Conservation (phyloP, 2,113 vertebrate species). For the Gracilinanus agilis region DNA sequence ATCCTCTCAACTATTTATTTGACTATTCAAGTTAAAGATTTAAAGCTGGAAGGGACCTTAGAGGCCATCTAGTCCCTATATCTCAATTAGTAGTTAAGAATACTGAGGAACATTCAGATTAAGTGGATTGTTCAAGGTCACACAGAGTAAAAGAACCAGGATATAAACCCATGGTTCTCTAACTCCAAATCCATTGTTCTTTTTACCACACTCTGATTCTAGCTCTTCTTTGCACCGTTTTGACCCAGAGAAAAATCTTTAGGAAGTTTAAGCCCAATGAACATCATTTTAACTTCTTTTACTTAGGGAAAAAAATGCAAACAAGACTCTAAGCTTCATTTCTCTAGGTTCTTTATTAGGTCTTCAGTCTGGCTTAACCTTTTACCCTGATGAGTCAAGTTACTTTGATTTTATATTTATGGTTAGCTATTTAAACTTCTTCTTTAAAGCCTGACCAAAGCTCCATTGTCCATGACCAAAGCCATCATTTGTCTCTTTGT, state of each 20-base stretch:
- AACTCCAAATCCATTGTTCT: neutral
- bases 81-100: neutral
- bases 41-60: neutral
- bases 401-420: slow-evolving; percentile 77
- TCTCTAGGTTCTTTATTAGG: neutral
- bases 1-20: neutral
- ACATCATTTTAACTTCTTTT: neutral
- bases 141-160: neutral
- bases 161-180: neutral
- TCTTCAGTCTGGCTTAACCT: neutral
- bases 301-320: neutral
- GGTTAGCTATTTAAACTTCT: slow-evolving; percentile 69
- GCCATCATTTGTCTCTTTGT: slow-evolving; percentile 69
- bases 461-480: slow-evolving; percentile 75
- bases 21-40: neutral
- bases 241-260: neutral
- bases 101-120: neutral
- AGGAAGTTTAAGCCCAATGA: neutral
- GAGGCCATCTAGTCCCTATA: neutral
- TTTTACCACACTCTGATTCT: neutral
- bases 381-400: slow-evolving; percentile 35
- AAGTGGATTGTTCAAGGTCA: neutral
- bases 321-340: neutral
- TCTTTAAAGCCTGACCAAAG: slow-evolving; percentile 70
- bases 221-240: neutral